A percentile compares a stretch with the other conserved stretches of the same genome.
phyloP scores from a whole-genome alignment of 2,888 invertebrate genomes.

The Amiota communis region DNA sequence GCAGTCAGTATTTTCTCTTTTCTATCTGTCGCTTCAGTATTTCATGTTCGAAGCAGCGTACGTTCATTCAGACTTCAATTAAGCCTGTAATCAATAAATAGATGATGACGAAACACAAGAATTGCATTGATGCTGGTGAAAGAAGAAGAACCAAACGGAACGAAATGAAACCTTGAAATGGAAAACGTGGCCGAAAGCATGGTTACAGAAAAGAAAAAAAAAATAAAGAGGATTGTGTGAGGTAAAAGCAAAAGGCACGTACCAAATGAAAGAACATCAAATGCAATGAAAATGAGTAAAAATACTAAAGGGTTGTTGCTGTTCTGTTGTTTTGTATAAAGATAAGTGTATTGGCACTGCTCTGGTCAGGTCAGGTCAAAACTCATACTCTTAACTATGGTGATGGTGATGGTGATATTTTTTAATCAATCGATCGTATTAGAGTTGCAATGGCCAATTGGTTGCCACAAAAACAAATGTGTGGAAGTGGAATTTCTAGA shows the following conservation, averaged over 20 bases:
- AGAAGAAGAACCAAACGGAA: no score
- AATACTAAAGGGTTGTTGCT: not conserved
- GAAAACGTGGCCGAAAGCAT: no score
- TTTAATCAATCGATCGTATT: slow-evolving; percentile 46
- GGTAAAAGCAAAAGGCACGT: slow-evolving; percentile 2
- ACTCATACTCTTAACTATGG: not conserved
- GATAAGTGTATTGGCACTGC: not conserved
- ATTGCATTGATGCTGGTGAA: no score
- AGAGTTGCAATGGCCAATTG: slow-evolving; percentile 36
- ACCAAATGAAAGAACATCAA: not conserved
- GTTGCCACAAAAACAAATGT: slow-evolving; percentile 10
- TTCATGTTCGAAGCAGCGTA: no score
- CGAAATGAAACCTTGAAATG: no score
- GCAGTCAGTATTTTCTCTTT: no score
- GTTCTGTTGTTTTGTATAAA: not conserved
- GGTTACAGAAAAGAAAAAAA: no score
- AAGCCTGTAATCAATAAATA: no score
- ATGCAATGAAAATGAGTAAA: not conserved
- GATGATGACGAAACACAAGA: no score
- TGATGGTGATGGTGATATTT: slow-evolving; percentile 20
- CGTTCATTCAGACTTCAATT: no score
- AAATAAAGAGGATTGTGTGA: not conserved
- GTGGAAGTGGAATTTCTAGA: slow-evolving; percentile 14
- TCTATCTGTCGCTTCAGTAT: no score
- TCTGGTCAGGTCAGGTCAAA: slow-evolving; percentile 22